Evolutionary conservation across 92 coral and sea anemone genomes (phyloP).

Genomic region (Parazoanthus atlanticus): DNA sequence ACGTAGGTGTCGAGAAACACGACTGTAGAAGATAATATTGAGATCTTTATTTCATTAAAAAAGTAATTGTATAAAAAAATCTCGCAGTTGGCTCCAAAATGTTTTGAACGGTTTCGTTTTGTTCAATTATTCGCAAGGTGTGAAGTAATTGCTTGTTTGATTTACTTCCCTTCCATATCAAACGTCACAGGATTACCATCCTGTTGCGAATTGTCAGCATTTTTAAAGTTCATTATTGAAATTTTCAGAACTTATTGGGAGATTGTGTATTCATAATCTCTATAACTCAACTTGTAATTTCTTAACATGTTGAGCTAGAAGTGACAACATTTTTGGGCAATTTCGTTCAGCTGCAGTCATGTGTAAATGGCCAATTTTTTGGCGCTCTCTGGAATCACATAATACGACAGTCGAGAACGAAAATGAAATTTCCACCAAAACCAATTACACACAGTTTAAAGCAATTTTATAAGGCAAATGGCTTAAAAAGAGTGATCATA

Average conservation of each 20-base stretch:
- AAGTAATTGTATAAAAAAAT: not conserved
- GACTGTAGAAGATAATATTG: not conserved
- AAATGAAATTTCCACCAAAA: not conserved
- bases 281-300: not conserved
- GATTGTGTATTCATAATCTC: not conserved
- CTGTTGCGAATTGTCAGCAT: not conserved
- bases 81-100: not conserved
- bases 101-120: slow-evolving; percentile 22
- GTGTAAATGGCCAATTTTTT: not conserved
- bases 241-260: not conserved
- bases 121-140: slow-evolving; percentile 34
- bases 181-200: not conserved
- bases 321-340: not conserved
- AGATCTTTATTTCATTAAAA: not conserved
- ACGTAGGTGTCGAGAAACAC: not conserved
- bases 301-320: not conserved
- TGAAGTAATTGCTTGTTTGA: slow-evolving; percentile 12
- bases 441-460: not conserved
- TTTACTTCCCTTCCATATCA: not conserved
- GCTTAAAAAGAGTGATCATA: not conserved
- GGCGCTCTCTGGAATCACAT: not conserved
- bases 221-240: not conserved
- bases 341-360: not conserved
- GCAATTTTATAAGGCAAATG: slow-evolving; percentile 2
- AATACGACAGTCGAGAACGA: not conserved